phyloP scores from a whole-genome alignment of 2,888 invertebrate species.

The Drosophila gaucha region DNA sequence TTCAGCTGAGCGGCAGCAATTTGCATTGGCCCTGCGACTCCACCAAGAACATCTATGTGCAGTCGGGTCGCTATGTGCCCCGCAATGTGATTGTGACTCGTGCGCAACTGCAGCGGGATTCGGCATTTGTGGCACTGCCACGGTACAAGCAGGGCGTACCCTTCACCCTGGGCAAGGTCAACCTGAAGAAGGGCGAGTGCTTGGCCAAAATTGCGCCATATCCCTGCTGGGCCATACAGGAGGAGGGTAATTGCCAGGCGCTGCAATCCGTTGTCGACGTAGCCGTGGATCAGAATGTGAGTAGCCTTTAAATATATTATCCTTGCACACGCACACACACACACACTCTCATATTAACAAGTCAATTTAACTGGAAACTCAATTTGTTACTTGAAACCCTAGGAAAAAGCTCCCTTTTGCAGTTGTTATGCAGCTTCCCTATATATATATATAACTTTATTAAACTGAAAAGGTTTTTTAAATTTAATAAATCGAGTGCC shows the following conservation, averaged over 20 bases:
- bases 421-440: constrained; percentile 8
- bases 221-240: constrained; percentile 89
- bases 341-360: not conserved
- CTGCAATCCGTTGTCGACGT: constrained; percentile 90
- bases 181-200: constrained; percentile 85
- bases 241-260: constrained; percentile 89
- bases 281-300: constrained; percentile 86
- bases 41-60: constrained; percentile 87
- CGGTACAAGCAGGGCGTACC: constrained; percentile 88
- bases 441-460: not conserved
- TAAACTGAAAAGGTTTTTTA: constrained; percentile 54
- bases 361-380: constrained; percentile 25
- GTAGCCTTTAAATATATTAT: constrained; percentile 49
- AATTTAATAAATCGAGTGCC: constrained; percentile 45
- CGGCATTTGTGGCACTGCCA: constrained; percentile 87
- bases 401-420: constrained; percentile 15
- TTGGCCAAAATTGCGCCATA: constrained; percentile 87
- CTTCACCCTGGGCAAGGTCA: constrained; percentile 86
- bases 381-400: constrained; percentile 44
- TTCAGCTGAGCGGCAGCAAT: constrained; percentile 83
- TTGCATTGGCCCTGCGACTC: constrained; percentile 87
- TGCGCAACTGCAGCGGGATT: constrained; percentile 87
- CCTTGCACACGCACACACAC: not conserved
- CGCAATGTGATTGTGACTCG: constrained; percentile 88
- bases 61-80: constrained; percentile 86